These are phyloP conservation scores for Passer domesticus DNA, from an alignment of 2,113 vertebrate species.

Conservation along the genomic window DNA sequence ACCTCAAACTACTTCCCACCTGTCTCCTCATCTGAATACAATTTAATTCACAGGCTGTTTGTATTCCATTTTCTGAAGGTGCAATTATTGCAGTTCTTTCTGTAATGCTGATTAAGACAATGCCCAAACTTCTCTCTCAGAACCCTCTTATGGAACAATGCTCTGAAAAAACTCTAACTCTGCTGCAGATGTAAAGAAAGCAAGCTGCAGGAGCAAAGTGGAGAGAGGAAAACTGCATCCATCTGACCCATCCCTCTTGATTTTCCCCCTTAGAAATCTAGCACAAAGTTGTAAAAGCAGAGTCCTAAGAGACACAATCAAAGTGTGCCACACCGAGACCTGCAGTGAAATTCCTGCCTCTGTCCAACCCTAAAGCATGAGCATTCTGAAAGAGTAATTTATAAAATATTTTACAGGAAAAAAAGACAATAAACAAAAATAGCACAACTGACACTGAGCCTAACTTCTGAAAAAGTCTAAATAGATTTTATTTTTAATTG, in stretches of 20 bases:
- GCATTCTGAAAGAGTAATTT: not conserved
- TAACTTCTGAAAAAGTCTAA: not conserved
- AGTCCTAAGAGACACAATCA: not conserved
- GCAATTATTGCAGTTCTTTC: not conserved
- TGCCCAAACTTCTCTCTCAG: not conserved
- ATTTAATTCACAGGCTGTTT: not conserved
- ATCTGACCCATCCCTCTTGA: not conserved
- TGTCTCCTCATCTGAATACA: not conserved
- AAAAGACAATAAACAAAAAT: fast-evolving
- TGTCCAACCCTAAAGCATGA: not conserved
- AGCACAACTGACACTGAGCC: not conserved
- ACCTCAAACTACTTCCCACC: not conserved
- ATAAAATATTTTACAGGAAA: not conserved
- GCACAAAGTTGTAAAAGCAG: not conserved
- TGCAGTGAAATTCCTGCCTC: not conserved
- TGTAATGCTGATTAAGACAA: not conserved
- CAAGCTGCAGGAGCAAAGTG: not conserved
- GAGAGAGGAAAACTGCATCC: not conserved
- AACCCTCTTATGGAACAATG: not conserved
- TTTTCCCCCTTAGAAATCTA: not conserved
- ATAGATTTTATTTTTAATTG: not conserved
- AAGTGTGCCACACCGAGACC: not conserved
- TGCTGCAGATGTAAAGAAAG: not conserved
- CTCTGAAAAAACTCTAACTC: not conserved
- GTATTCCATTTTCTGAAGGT: not conserved